Evolutionary conservation across 2,888 invertebrate species (phyloP).

Genomic region (Lithophane ornitopus): DNA sequence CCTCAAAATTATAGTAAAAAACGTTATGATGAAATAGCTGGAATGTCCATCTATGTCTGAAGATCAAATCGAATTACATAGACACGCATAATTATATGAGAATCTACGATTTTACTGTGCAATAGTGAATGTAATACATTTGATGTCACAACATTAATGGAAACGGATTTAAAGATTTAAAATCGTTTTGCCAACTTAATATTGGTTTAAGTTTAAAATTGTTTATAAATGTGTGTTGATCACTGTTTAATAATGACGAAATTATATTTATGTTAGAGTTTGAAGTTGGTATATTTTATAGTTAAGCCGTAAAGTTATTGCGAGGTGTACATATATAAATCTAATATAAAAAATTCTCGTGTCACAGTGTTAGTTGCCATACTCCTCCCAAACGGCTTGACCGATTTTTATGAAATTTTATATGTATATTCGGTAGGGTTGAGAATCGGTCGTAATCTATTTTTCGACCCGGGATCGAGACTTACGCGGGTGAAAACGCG

Average conservation of each 20-base stretch:
- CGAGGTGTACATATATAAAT: no score
- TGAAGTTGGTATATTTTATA: background rate
- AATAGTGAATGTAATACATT: slow-evolving; percentile 46
- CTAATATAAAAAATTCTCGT: no score
- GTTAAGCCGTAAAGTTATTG: background rate
- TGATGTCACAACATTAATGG: slow-evolving; percentile 52
- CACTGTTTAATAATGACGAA: slow-evolving; percentile 7
- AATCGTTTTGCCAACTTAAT: slow-evolving; percentile 36
- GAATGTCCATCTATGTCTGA: slow-evolving; percentile 28
- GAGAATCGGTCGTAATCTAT: no score
- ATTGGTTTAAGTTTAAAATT: slow-evolving; percentile 22
- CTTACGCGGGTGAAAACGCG: no score
- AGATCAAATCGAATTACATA: slow-evolving; percentile 53
- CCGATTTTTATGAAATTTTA: no score
- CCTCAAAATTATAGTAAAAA: slow-evolving; percentile 1
- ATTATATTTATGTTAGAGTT: slow-evolving; percentile 4
- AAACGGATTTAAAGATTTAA: slow-evolving; percentile 42
- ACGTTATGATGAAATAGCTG: slow-evolving; percentile 14
- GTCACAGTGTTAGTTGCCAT: no score
- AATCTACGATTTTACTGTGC: slow-evolving; percentile 34
- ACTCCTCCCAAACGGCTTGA: no score
- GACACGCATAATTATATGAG: slow-evolving; percentile 49
- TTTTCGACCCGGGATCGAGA: no score
- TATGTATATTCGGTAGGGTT: no score
- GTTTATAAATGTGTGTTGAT: slow-evolving; percentile 32